These are phyloP conservation scores for Melanotaenia maccullochi DNA, from an alignment of 2,797 vertebrate genomes.

Conservation along the genomic window DNA sequence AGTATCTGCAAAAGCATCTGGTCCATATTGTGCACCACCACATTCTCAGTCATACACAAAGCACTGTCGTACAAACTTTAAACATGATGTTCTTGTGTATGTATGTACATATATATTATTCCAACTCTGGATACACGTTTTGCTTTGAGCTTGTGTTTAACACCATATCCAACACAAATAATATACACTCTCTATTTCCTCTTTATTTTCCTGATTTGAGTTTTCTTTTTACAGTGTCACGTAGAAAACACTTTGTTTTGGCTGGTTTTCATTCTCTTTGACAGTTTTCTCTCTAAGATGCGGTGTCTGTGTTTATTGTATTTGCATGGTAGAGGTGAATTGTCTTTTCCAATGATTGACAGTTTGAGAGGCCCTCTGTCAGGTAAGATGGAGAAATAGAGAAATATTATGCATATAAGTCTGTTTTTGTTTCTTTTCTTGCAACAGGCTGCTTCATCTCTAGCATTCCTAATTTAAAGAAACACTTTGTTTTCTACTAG, in stretches of 20 bases:
- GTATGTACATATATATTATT: slow-evolving; percentile 12
- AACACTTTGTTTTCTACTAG: slow-evolving; percentile 20
- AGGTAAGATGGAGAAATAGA: slow-evolving; percentile 19
- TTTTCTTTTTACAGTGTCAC: slow-evolving; percentile 18
- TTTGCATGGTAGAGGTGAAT: slow-evolving; percentile 39
- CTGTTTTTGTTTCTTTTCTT: slow-evolving; percentile 25
- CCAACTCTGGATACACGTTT: slow-evolving; percentile 9
- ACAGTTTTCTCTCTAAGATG: slow-evolving; percentile 17
- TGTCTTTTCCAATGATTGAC: slow-evolving; percentile 43
- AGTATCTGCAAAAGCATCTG: slow-evolving; percentile 64
- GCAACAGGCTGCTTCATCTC: slow-evolving; percentile 11
- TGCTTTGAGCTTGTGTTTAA: slow-evolving; percentile 29
- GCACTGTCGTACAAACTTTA: slow-evolving; percentile 19
- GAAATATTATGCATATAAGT: slow-evolving; percentile 3
- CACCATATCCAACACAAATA: slow-evolving; percentile 19
- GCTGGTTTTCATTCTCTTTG: neutral
- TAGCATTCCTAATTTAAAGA: slow-evolving; percentile 33
- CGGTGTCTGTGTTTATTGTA: slow-evolving; percentile 33
- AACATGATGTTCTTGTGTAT: slow-evolving; percentile 4
- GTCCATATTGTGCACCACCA: slow-evolving; percentile 57
- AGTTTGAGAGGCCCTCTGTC: slow-evolving; percentile 58
- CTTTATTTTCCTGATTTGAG: slow-evolving; percentile 13
- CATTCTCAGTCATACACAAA: slow-evolving; percentile 34
- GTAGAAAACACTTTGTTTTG: slow-evolving; percentile 10
- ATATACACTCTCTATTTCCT: slow-evolving; percentile 2